Conservation (phyloP, 2,113 vertebrate genomes). For the Pomatostomus ruficeps region DNA sequence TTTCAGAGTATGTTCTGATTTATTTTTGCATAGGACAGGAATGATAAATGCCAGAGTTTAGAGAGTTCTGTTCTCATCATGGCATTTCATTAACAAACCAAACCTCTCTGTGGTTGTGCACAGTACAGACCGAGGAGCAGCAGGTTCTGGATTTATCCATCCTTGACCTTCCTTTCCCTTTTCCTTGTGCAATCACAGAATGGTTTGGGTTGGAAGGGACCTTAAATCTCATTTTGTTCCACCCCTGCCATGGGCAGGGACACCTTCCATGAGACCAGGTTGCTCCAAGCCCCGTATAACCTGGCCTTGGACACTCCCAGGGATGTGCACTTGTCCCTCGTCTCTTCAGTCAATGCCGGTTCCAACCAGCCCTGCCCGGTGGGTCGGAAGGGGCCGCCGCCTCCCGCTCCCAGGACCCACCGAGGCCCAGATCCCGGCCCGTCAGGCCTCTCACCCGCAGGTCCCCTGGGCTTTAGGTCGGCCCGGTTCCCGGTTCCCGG, state of each 20-base stretch:
- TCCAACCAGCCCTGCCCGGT: not conserved
- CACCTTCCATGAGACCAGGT: accelerated
- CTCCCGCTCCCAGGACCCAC: too few relatives aligned
- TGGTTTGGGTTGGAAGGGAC: not conserved
- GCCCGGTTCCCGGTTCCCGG: not conserved
- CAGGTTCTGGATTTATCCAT: not conserved
- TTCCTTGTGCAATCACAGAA: not conserved
- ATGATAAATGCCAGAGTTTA: not conserved
- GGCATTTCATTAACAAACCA: not conserved
- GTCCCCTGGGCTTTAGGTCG: too few relatives aligned
- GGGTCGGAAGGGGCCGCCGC: not conserved
- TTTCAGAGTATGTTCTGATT: not conserved
- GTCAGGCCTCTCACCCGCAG: not conserved
- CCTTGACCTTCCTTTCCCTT: not conserved
- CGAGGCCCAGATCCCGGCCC: not conserved
- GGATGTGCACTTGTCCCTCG: too few relatives aligned
- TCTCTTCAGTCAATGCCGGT: not conserved
- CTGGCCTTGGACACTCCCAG: not conserved
- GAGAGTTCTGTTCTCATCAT: not conserved
- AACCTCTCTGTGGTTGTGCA: not conserved
- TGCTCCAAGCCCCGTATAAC: not conserved
- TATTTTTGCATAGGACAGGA: not conserved
- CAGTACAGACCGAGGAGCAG: accelerated
- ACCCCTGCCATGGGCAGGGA: not conserved
- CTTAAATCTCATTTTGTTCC: not conserved